A percentile compares a stretch with the other conserved stretches of the same genome.
Evolutionary conservation across 2,888 invertebrate species (phyloP).

Genomic region (Chrysolina oricalcia): DNA sequence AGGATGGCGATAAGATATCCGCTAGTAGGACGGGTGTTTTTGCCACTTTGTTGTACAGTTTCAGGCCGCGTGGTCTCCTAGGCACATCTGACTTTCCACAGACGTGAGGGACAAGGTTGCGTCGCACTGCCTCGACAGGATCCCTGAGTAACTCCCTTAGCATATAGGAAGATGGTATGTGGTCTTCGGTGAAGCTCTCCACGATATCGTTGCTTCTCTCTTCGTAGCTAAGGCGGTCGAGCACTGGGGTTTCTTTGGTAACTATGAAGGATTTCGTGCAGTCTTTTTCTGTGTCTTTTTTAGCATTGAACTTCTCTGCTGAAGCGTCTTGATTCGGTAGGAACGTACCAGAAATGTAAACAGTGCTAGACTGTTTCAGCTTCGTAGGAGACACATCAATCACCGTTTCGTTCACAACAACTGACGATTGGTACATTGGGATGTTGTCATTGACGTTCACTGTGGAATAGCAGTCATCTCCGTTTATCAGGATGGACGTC

Average conservation of each 20-base stretch:
- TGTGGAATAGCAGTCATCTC: slow-evolving; percentile 83
- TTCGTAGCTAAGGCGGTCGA: slow-evolving; percentile 19
- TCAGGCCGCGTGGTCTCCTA: slow-evolving; percentile 68
- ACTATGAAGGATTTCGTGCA: slow-evolving; percentile 42
- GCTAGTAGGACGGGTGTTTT: slow-evolving; percentile 67
- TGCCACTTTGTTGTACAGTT: slow-evolving; percentile 72
- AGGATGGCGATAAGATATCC: background rate
- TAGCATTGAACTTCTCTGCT: slow-evolving; percentile 35
- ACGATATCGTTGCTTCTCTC: slow-evolving; percentile 4
- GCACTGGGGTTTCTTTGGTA: slow-evolving; percentile 39
- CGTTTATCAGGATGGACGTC: slow-evolving; percentile 84
- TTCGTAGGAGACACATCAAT: slow-evolving; percentile 50
- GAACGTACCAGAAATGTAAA: slow-evolving; percentile 69
- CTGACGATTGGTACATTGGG: slow-evolving; percentile 83
- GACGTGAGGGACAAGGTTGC: slow-evolving; percentile 84
- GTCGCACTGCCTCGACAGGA: slow-evolving; percentile 84
- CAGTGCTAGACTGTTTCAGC: slow-evolving; percentile 66
- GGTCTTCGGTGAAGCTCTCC: slow-evolving; percentile 25
- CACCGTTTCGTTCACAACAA: slow-evolving; percentile 78
- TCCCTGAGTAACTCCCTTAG: slow-evolving; percentile 77
- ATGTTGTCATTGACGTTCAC: slow-evolving; percentile 82
- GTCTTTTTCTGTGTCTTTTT: slow-evolving; percentile 28
- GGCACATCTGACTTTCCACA: slow-evolving; percentile 78
- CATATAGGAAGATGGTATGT: slow-evolving; percentile 62
- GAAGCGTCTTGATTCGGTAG: slow-evolving; percentile 39